Conservation (phyloP, 23 tunicate species). For the Oikopleura vanhoeffeni region DNA sequence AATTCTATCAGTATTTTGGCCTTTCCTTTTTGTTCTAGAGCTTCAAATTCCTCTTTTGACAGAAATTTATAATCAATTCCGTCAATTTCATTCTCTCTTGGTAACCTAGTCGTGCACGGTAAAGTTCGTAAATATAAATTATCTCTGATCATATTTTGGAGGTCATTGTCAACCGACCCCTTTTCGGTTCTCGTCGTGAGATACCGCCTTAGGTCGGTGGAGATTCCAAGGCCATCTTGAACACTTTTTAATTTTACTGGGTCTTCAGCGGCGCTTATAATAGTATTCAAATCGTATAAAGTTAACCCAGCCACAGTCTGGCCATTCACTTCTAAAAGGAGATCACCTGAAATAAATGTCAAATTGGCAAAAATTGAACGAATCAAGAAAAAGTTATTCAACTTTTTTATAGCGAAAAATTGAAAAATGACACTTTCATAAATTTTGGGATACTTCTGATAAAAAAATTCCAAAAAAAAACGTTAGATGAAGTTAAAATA, state of each 20-base stretch:
- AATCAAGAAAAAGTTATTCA: too few species aligned
- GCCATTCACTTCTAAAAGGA: constrained; percentile 84
- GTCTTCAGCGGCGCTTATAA: constrained; percentile 58
- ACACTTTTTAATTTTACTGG: constrained; percentile 80
- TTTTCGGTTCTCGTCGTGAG: constrained; percentile 37
- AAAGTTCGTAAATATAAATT: constrained; percentile 65
- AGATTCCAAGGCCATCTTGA: constrained; percentile 50
- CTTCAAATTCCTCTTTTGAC: constrained; percentile 48
- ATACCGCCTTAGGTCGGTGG: constrained; percentile 52
- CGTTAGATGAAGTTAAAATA: too few species aligned
- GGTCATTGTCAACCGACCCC: constrained; percentile 49
- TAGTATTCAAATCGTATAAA: constrained; percentile 53
- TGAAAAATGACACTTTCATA: too few species aligned
- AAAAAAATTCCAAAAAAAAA: too few species aligned
- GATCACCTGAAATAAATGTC: too few species aligned
- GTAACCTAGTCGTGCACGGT: constrained; percentile 73
- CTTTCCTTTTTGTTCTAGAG: constrained; percentile 61
- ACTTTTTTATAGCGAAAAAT: too few species aligned
- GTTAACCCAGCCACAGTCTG: constrained; percentile 75
- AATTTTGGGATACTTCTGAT: too few species aligned
- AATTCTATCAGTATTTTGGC: constrained; percentile 58
- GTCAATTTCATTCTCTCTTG: constrained; percentile 52
- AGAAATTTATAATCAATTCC: constrained; percentile 74
- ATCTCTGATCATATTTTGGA: constrained; percentile 71
- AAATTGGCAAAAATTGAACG: too few species aligned